A percentile compares a stretch with the other conserved stretches of the same genome.
Evolutionary conservation across 1,140 invertebrate genomes (phyloP).

Genomic region (Carcinoscorpius rotundicauda): DNA sequence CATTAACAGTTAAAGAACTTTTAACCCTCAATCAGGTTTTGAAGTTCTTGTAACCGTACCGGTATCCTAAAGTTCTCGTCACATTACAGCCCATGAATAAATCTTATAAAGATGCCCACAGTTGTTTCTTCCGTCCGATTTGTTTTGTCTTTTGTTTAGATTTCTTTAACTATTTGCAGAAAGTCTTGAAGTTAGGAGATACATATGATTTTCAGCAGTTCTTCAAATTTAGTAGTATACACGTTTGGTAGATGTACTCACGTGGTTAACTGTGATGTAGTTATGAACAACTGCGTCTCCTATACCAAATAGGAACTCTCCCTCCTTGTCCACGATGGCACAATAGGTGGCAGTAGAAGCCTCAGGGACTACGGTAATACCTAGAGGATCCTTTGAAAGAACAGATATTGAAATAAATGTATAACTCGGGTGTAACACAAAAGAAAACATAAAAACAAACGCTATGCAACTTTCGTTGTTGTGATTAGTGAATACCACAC

Average conservation of each 20-base stretch:
- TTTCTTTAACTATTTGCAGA: too few species aligned
- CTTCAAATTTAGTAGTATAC: too few species aligned
- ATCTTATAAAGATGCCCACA: too few species aligned
- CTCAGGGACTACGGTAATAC: constrained; percentile 32
- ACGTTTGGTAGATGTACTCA: constrained; percentile 24
- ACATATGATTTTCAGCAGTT: too few species aligned
- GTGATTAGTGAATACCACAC: not conserved
- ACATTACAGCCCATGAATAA: too few species aligned
- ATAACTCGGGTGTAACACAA: constrained; percentile 20
- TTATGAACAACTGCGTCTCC: constrained; percentile 72
- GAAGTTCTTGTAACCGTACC: too few species aligned
- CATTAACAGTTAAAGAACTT: too few species aligned
- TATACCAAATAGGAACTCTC: constrained; percentile 62
- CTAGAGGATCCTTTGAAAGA: constrained; percentile 31
- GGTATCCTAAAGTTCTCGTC: too few species aligned
- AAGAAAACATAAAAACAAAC: constrained; percentile 8
- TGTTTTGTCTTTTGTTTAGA: too few species aligned
- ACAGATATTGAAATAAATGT: constrained; percentile 1
- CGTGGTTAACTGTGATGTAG: constrained; percentile 47
- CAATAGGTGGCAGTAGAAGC: constrained; percentile 56
- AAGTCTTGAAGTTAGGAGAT: too few species aligned
- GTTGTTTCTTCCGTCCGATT: too few species aligned
- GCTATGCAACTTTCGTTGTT: not conserved
- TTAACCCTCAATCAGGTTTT: too few species aligned
- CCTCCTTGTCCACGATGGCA: constrained; percentile 51